Percentiles rank a stretch among this genome's conserved stretches.
Conservation (phyloP, 2,797 vertebrate genomes). For the Sandelia bainsii region DNA sequence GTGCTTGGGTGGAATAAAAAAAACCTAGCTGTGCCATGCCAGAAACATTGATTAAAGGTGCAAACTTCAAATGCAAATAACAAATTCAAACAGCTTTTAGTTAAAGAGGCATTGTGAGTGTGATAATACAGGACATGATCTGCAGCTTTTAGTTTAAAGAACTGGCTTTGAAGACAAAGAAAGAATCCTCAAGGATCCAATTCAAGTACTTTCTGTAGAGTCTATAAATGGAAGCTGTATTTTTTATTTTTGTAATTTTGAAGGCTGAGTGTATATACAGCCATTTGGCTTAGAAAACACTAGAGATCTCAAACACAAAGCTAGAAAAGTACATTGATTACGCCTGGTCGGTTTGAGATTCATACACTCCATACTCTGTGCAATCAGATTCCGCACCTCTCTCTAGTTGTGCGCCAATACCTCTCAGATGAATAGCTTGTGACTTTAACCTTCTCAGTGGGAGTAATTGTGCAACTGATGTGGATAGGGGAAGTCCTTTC, state of each 20-base stretch:
- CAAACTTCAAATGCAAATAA: constrained; percentile 40
- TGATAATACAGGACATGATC: constrained; percentile 44
- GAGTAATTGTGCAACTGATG: constrained; percentile 71
- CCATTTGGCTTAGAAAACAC: constrained; percentile 2
- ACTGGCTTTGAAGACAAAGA: constrained; percentile 53
- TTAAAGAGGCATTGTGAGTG: constrained; percentile 42
- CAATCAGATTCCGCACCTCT: constrained; percentile 42
- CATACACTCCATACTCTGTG: constrained; percentile 13
- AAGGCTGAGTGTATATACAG: background rate
- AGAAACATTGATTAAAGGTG: constrained; percentile 47
- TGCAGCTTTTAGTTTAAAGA: constrained; percentile 32
- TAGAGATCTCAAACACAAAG: constrained; percentile 19
- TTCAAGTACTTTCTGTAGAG: constrained; percentile 41
- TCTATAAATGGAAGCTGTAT: constrained; percentile 42
- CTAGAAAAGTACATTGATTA: constrained; percentile 61
- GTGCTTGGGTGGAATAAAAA: constrained; percentile 32
- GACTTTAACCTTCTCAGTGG: constrained; percentile 60
- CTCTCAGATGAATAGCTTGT: constrained; percentile 63
- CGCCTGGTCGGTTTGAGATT: constrained; percentile 53
- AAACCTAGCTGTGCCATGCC: constrained; percentile 20
- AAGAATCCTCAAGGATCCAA: constrained; percentile 38
- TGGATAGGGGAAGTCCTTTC: constrained; percentile 59
- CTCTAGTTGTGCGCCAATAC: constrained; percentile 57
- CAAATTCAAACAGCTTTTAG: constrained; percentile 52
- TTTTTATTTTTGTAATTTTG: constrained; percentile 6